A percentile compares a stretch with the other conserved stretches of the same genome.
Evolutionary conservation across 2,888 invertebrate genomes (phyloP).

Genomic region (Trissolcus japonicus): DNA sequence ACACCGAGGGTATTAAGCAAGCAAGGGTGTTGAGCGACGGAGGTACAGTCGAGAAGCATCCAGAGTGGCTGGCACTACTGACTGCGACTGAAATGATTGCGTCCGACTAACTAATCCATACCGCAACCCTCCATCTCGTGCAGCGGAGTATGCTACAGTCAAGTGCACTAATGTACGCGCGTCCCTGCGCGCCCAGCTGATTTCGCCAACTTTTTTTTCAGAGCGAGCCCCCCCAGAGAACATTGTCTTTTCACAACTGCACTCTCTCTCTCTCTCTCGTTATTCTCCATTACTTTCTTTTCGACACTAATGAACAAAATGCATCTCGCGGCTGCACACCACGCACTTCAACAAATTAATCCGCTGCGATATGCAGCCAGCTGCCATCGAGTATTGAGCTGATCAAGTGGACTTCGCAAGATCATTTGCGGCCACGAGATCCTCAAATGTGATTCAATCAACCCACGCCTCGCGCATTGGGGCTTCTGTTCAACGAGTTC

Average conservation of each 20-base stretch:
- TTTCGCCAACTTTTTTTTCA: slow-evolving; percentile 44
- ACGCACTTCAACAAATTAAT: slow-evolving; percentile 26
- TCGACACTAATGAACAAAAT: slow-evolving; percentile 50
- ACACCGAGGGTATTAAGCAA: slow-evolving; percentile 3
- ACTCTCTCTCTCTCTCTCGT: slow-evolving; percentile 28
- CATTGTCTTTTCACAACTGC: slow-evolving; percentile 43
- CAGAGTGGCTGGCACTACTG: slow-evolving; percentile 55
- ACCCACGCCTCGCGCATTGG: background rate
- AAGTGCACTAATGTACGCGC: slow-evolving; percentile 66
- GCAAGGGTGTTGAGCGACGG: slow-evolving; percentile 44
- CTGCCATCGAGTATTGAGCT: slow-evolving; percentile 22
- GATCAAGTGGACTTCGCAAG: slow-evolving; percentile 39
- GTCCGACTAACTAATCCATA: slow-evolving; percentile 74
- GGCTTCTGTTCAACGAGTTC: background rate
- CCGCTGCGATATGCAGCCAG: slow-evolving; percentile 1
- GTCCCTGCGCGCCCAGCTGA: slow-evolving; percentile 44
- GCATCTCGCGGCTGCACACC: slow-evolving; percentile 12
- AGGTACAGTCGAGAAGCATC: slow-evolving; percentile 49
- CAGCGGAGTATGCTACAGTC: slow-evolving; percentile 72
- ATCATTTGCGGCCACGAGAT: slow-evolving; percentile 16
- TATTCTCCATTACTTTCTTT: slow-evolving; percentile 42
- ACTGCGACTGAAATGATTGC: slow-evolving; percentile 70
- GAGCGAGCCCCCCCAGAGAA: slow-evolving; percentile 27
- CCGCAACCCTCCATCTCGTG: slow-evolving; percentile 69
- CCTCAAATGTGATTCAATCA: slow-evolving; percentile 18